Evolutionary conservation across 2,888 invertebrate species (phyloP).

Genomic region (Chaetoderma sp.): DNA sequence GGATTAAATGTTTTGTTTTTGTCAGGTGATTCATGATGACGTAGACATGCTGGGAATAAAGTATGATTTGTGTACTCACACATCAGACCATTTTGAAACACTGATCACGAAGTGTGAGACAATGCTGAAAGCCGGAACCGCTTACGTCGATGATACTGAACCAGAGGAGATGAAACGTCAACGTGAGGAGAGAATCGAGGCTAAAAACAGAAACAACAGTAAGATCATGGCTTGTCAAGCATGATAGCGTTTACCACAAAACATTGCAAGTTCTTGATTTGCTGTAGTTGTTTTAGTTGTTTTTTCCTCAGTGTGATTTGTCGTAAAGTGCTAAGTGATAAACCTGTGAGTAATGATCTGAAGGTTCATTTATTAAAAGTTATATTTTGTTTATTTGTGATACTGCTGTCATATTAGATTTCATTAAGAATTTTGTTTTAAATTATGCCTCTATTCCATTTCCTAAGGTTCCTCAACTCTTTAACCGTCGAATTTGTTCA

Average conservation of each 20-base stretch:
- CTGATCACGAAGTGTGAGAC: constrained; percentile 90
- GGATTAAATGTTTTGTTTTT: too few species aligned
- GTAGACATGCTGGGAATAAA: constrained; percentile 90
- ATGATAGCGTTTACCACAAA: constrained; percentile 31
- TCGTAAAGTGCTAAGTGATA: too few species aligned
- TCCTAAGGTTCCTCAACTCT: too few species aligned
- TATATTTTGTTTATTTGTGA: too few species aligned
- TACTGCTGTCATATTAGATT: too few species aligned
- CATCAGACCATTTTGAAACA: constrained; percentile 95
- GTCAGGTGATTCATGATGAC: constrained; percentile 87
- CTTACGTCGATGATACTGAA: constrained; percentile 97
- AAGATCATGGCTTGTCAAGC: constrained; percentile 68
- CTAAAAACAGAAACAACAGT: constrained; percentile 87
- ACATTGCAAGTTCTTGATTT: not conserved
- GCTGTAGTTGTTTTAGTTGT: too few species aligned
- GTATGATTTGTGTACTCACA: constrained; percentile 92
- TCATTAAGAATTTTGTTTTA: too few species aligned
- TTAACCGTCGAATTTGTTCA: too few species aligned
- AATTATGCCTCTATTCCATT: too few species aligned
- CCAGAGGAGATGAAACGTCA: constrained; percentile 95
- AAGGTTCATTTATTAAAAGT: too few species aligned
- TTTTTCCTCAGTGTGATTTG: too few species aligned
- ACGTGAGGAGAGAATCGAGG: constrained; percentile 88
- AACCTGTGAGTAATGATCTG: too few species aligned
- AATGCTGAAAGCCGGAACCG: constrained; percentile 87